A percentile compares a stretch with the other conserved stretches of the same genome.
phyloP scores from a whole-genome alignment of 1,140 invertebrate species.

The Gonatopus flavifemur region DNA sequence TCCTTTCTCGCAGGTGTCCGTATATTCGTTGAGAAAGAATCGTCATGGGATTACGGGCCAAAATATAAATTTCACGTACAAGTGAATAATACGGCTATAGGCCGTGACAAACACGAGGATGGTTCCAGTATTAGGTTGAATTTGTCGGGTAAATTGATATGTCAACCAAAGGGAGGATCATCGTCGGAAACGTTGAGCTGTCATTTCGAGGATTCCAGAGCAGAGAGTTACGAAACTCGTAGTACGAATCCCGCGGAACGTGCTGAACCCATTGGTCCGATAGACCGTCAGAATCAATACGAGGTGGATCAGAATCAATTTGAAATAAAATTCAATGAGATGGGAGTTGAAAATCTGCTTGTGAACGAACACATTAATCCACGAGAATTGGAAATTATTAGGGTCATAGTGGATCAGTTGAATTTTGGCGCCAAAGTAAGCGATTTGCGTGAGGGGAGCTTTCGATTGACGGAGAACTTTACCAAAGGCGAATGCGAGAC shows the following conservation, averaged over 20 bases:
- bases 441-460: background rate
- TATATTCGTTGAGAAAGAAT: no score
- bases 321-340: conserved; percentile 30
- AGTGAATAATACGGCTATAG: conserved; percentile 23
- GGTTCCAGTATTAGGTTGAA: conserved; percentile 13
- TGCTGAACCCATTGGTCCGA: background rate
- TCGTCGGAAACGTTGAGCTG: conserved; percentile 24
- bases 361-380: conserved; percentile 25
- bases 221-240: conserved; percentile 17
- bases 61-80: conserved; percentile 20
- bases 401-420: conserved; percentile 21
- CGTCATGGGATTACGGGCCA: conserved; percentile 17
- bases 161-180: conserved; percentile 30
- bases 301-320: conserved; percentile 24
- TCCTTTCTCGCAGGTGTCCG: no score
- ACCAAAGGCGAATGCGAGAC: conserved; percentile 20
- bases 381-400: conserved; percentile 24
- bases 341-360: conserved; percentile 11
- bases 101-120: background rate
- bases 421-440: conserved; percentile 19
- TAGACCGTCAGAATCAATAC: conserved; percentile 14
- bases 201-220: conserved; percentile 24
- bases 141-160: conserved; percentile 21
- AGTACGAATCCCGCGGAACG: conserved; percentile 3
- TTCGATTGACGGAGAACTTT: conserved; percentile 19